Conservation (phyloP, 2,888 invertebrate genomes). For the Acrobasis suavella region DNA sequence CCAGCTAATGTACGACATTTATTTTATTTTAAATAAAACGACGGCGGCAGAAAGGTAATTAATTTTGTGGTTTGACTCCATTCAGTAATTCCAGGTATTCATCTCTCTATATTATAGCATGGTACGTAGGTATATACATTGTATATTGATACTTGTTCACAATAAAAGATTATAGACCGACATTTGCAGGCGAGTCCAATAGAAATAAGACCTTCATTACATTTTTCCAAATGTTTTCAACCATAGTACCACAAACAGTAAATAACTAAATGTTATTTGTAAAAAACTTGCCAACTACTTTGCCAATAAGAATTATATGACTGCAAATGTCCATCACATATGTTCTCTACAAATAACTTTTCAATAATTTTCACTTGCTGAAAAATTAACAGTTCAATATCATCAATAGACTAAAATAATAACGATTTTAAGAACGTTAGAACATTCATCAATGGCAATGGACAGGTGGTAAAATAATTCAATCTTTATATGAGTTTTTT, state of each 20-base stretch:
- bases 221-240: neutral
- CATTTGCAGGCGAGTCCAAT: neutral
- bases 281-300: too few species aligned
- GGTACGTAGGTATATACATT: neutral
- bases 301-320: neutral
- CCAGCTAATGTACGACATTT: too few species aligned
- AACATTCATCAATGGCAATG: too few species aligned
- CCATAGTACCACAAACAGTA: neutral
- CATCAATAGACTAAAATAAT: neutral
- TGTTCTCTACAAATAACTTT: slow-evolving; percentile 2
- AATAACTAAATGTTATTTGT: too few species aligned
- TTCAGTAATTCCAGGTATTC: neutral
- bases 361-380: neutral
- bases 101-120: neutral
- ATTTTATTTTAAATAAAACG: too few species aligned
- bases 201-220: neutral
- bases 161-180: neutral
- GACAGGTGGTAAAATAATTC: too few species aligned
- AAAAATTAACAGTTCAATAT: neutral
- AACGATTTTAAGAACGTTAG: neutral
- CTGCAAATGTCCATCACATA: neutral
- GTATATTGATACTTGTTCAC: slow-evolving; percentile 7
- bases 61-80: neutral
- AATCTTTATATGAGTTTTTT: too few species aligned
- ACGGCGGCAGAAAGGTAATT: too few species aligned